Evolutionary conservation across 2,113 vertebrate genomes (phyloP).

Genomic region (Pterocles orientalis): DNA sequence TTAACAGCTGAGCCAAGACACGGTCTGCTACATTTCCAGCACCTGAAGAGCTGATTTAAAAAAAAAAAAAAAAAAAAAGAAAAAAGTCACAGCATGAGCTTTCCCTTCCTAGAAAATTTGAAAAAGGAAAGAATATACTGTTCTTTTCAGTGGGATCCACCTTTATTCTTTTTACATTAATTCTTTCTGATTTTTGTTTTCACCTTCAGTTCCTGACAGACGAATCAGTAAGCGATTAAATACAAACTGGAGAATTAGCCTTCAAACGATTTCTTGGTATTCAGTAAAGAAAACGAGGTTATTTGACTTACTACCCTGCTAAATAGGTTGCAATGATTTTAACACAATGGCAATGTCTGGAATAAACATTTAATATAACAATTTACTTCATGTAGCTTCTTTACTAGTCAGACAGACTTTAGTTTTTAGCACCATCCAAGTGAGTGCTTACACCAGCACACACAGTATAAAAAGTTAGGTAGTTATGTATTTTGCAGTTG

Average conservation of each 20-base stretch:
- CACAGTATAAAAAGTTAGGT: neutral
- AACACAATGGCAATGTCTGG: neutral
- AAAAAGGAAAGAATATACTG: neutral
- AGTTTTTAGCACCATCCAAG: neutral
- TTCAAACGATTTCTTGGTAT: neutral
- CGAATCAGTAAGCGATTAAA: neutral
- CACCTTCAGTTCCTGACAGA: neutral
- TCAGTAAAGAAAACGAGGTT: neutral
- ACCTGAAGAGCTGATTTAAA: slow-evolving; percentile 80
- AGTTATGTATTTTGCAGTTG: neutral
- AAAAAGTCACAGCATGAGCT: neutral
- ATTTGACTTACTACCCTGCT: neutral
- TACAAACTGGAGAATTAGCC: neutral
- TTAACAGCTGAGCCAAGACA: slow-evolving; percentile 94
- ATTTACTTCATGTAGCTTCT: neutral
- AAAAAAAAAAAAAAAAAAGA: neutral
- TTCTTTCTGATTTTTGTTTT: neutral
- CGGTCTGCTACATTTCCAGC: slow-evolving; percentile 89
- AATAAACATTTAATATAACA: neutral
- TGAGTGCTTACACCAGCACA: neutral
- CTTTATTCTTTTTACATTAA: neutral
- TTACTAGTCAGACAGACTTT: neutral
- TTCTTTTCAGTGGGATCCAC: neutral
- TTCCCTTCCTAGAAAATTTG: neutral
- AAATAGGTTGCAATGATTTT: neutral